Conservation (phyloP, 2,113 vertebrate genomes). For the Festucalex cinctus region DNA sequence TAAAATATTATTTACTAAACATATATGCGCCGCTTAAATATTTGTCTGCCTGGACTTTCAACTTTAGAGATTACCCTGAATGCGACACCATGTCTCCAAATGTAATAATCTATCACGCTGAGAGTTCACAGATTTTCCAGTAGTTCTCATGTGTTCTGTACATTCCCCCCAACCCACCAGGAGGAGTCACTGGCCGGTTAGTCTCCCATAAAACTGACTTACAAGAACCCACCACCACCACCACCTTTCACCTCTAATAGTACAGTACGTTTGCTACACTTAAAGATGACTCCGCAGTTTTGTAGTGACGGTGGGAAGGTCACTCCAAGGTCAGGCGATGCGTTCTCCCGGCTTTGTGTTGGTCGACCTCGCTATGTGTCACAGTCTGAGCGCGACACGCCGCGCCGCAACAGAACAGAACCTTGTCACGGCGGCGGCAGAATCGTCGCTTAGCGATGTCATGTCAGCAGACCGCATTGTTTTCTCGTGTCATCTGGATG, state of each 20-base stretch:
- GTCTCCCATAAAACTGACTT: slow-evolving; percentile 10
- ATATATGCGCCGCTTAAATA: neutral
- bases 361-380: slow-evolving; percentile 23
- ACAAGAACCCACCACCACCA: neutral
- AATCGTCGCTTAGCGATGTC: slow-evolving; percentile 17
- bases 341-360: slow-evolving; percentile 15
- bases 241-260: neutral
- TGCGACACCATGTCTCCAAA: slow-evolving; percentile 4
- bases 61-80: neutral
- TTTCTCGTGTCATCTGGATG: slow-evolving; percentile 54
- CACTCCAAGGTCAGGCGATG: slow-evolving; percentile 8
- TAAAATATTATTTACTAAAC: neutral
- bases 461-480: slow-evolving; percentile 34
- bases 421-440: neutral
- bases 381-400: slow-evolving; percentile 21
- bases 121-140: neutral
- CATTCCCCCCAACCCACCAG: slow-evolving; percentile 8
- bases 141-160: neutral
- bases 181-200: slow-evolving; percentile 8
- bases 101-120: slow-evolving; percentile 8
- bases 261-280: slow-evolving; percentile 1
- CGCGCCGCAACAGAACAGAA: slow-evolving; percentile 19
- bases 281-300: slow-evolving; percentile 36
- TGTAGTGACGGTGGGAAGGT: slow-evolving; percentile 39
- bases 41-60: neutral